Percentiles rank a stretch among this genome's conserved stretches.
These are phyloP conservation scores for Petromus typicus DNA, from an alignment of 2,113 vertebrate species.

Conservation along the genomic window DNA sequence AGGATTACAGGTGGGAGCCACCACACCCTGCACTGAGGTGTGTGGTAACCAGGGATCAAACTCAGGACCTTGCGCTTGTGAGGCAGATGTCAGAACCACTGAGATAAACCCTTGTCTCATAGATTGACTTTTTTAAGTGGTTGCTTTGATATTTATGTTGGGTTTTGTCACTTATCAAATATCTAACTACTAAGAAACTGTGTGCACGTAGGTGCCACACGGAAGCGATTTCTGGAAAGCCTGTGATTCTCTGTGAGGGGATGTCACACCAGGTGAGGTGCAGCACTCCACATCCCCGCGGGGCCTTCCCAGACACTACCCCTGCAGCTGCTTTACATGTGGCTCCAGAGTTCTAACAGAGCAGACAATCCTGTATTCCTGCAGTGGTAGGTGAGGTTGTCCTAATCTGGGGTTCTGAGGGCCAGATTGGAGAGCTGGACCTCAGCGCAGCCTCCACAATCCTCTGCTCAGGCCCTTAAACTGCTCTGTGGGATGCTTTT, in stretches of 20 bases:
- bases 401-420: background rate
- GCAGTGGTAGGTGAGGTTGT: no score
- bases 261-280: accelerated
- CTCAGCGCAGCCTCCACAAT: background rate
- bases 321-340: background rate
- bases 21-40: no score
- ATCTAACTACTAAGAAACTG: background rate
- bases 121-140: no score
- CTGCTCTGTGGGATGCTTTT: background rate
- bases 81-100: no score
- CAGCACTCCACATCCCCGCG: background rate
- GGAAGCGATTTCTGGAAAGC: background rate
- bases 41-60: no score
- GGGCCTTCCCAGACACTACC: background rate
- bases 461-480: background rate
- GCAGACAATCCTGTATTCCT: background rate
- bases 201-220: background rate
- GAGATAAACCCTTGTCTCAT: no score
- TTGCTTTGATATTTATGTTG: background rate
- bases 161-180: background rate
- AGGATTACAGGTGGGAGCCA: no score
- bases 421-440: background rate
- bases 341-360: background rate
- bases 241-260: background rate
- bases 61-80: no score